phyloP scores from a whole-genome alignment of 2,113 vertebrate genomes.

The Triplophysa rosa region DNA sequence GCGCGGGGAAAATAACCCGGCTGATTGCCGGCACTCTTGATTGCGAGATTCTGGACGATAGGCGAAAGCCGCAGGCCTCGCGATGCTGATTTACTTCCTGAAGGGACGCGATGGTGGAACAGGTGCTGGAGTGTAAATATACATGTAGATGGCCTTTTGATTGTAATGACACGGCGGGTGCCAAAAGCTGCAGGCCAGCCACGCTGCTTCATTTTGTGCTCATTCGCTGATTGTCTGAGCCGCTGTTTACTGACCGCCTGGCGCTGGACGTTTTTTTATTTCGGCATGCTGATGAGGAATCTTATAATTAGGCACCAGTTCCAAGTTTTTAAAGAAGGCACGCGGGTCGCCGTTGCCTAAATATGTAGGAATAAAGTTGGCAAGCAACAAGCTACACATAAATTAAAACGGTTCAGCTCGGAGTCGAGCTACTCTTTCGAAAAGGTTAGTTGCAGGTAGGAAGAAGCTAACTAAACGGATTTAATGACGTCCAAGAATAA shows the following conservation, averaged over 20 bases:
- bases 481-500: too few relatives aligned
- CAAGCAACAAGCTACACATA: neutral
- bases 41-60: constrained; percentile 15
- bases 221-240: constrained; percentile 42
- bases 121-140: constrained; percentile 51
- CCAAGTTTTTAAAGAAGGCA: neutral
- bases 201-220: constrained; percentile 42
- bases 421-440: too few relatives aligned
- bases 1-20: constrained; percentile 19
- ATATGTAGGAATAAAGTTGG: neutral
- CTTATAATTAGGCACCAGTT: neutral
- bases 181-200: constrained; percentile 45
- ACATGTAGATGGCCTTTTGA: constrained; percentile 56
- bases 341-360: neutral
- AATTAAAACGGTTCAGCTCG: too few relatives aligned
- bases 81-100: constrained; percentile 42
- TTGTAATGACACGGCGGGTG: constrained; percentile 51
- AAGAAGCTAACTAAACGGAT: too few relatives aligned
- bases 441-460: too few relatives aligned
- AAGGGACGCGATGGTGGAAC: constrained; percentile 31
- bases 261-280: constrained; percentile 5
- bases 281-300: neutral
- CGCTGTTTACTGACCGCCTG: constrained; percentile 34
- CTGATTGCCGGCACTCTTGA: constrained; percentile 35
- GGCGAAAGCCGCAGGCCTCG: neutral